Conservation (phyloP, 1,140 invertebrate species). For the Phortica variegata region DNA sequence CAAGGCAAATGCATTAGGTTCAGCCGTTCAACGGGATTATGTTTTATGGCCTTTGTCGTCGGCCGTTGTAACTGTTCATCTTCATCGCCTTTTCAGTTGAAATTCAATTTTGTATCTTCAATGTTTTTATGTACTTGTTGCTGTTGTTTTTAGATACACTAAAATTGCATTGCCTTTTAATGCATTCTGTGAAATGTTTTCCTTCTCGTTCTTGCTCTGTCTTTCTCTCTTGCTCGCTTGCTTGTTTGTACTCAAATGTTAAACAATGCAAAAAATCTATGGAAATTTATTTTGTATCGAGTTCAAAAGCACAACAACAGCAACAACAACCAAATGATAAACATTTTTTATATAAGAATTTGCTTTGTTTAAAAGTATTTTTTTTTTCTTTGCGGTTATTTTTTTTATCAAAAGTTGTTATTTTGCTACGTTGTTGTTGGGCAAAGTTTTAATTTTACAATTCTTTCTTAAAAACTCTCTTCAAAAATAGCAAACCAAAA, state of each 20-base stretch:
- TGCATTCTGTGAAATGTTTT: too few species aligned
- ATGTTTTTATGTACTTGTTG: slow-evolving; percentile 7
- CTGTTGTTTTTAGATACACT: slow-evolving; percentile 15
- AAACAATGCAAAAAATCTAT: too few species aligned
- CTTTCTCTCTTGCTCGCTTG: slow-evolving; percentile 22
- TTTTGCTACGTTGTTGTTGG: slow-evolving; percentile 18
- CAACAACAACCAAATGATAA: too few species aligned
- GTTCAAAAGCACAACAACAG: too few species aligned
- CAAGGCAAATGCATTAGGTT: slow-evolving; percentile 35
- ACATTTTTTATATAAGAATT: too few species aligned
- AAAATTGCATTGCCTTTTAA: too few species aligned
- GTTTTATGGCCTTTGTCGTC: slow-evolving; percentile 22
- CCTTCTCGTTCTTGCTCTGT: slow-evolving; percentile 17
- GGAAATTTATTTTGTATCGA: too few species aligned
- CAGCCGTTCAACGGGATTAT: slow-evolving; percentile 43
- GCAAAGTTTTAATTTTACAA: background rate
- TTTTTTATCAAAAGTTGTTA: background rate
- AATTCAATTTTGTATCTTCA: slow-evolving; percentile 2
- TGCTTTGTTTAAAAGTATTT: slow-evolving; percentile 32
- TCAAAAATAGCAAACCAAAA: background rate
- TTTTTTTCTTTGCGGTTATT: background rate
- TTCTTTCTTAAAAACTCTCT: background rate
- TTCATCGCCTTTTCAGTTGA: slow-evolving; percentile 14
- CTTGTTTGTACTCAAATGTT: too few species aligned
- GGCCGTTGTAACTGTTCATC: too few species aligned